phyloP scores from a whole-genome alignment of 1,140 invertebrate genomes.

The Venustaconcha ellipsiformis region DNA sequence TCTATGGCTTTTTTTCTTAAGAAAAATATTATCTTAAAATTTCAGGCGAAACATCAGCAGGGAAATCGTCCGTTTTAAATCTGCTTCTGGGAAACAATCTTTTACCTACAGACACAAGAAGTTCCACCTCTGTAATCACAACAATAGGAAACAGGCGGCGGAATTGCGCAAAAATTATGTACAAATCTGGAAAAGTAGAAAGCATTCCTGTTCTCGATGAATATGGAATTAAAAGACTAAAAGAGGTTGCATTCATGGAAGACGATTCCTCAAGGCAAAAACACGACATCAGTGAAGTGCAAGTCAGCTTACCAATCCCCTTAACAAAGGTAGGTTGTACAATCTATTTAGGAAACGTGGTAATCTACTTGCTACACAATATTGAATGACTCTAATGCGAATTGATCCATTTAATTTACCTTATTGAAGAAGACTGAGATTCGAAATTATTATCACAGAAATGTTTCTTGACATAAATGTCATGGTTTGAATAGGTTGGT shows the following conservation, averaged over 20 bases:
- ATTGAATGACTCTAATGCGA: background rate
- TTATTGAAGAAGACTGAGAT: too few species aligned
- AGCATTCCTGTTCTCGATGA: slow-evolving; percentile 19
- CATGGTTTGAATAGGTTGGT: too few species aligned
- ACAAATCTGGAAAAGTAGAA: slow-evolving; percentile 18
- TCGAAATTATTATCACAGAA: too few species aligned
- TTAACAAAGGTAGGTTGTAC: slow-evolving; percentile 43
- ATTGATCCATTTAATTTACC: background rate
- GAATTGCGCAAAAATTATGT: slow-evolving; percentile 29
- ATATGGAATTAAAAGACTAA: slow-evolving; percentile 19
- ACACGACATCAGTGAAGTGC: slow-evolving; percentile 41
- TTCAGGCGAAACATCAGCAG: slow-evolving; percentile 61
- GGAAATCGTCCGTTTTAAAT: slow-evolving; percentile 60
- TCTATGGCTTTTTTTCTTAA: too few species aligned
- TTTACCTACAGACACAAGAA: slow-evolving; percentile 48
- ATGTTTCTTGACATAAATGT: too few species aligned
- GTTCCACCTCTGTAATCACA: slow-evolving; percentile 58
- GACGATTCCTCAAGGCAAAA: slow-evolving; percentile 32
- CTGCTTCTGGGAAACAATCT: slow-evolving; percentile 52
- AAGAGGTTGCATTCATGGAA: slow-evolving; percentile 33
- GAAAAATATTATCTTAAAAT: background rate
- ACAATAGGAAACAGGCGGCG: slow-evolving; percentile 39
- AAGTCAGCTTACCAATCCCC: slow-evolving; percentile 44
- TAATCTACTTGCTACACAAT: background rate
- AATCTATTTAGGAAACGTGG: background rate